Evolutionary conservation across 2,797 vertebrate genomes (phyloP), one percentile per base, ranked within the genome.

Genomic region (Myripristis jacobus): DNA sequence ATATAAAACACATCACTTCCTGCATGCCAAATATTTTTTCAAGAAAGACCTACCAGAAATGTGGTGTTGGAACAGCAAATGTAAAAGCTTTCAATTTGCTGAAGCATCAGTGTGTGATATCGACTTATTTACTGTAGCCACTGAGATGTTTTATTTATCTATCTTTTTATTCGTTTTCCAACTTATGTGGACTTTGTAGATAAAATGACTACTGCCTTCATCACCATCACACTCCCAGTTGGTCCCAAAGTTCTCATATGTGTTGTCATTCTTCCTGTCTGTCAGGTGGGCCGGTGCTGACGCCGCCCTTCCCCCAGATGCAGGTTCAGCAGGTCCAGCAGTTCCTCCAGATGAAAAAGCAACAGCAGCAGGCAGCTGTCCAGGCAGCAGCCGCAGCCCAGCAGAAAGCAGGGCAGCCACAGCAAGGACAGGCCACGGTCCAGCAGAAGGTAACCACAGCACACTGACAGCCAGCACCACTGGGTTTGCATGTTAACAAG

Each of bases 321-420:
- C 95, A 96, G 74, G 86, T 96, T 55, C 95, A 95, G 85, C 95
- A 96, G 74, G 86, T 96, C 56, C 95, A 95, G 66, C 95, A 96
- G 87, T 93, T 96, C 75, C 93, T 96, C 68, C 95, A 96, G 73
- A 92, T 95, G 66, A 96, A 96, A 73, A 92, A 93, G 75, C 89
- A 89, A n/a, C n/a, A n/a, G n/a, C n/a, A n/a, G 71, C 90, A 81
- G 5, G 79, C 71, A 1, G 77, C 85, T 0, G 87, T 90, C 3
- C 94, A 94, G 70, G 92, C 92, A 1, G 87, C 87, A n/a, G 90
- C 93, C 0, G 93, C 94, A 34, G 94, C 94, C 2, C 94, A 94
- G 81, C 96, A 96, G 93, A 98, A 97, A 73, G 93, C 94, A 2
- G 95, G 94, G 52, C 96, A 96, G 90, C 90, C 95, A 0, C 96